These are phyloP conservation scores for Stegana nigrithorax DNA, from an alignment of 2,888 invertebrate species.

Conservation along the genomic window DNA sequence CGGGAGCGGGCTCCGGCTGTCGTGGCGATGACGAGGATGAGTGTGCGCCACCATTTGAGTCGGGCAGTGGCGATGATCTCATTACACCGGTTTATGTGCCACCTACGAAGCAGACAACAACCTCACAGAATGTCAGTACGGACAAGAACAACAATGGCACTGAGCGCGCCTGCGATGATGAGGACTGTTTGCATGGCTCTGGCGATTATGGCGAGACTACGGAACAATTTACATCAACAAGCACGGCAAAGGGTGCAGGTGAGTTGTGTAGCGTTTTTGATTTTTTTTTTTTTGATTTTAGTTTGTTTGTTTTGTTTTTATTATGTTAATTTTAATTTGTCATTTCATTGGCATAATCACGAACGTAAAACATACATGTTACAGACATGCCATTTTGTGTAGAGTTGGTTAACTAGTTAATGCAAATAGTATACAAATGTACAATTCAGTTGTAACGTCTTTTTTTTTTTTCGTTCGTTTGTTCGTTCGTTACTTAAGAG, in stretches of 20 bases:
- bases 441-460: too few relatives aligned
- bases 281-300: background rate
- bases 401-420: conserved; percentile 9
- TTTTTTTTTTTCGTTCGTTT: too few relatives aligned
- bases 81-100: conserved; percentile 93
- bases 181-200: conserved; percentile 86
- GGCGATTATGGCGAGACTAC: conserved; percentile 80
- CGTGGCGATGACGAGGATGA: conserved; percentile 93
- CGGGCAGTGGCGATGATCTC: conserved; percentile 89
- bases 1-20: conserved; percentile 92
- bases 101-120: conserved; percentile 79
- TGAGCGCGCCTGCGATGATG: conserved; percentile 81
- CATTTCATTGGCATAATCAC: conserved; percentile 54
- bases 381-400: background rate
- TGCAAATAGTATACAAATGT: background rate
- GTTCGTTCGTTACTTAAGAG: too few relatives aligned
- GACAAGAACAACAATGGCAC: conserved; percentile 59
- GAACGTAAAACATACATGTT: too few relatives aligned
- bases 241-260: conserved; percentile 71
- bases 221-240: conserved; percentile 72
- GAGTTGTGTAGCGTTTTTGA: conserved; percentile 31
- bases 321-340: conserved; percentile 36
- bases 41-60: conserved; percentile 85
- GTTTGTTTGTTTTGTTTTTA: conserved; percentile 23
- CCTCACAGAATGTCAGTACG: conserved; percentile 60